Percentiles rank a stretch among this genome's conserved stretches.
These are phyloP conservation scores for Lemur catta DNA, from an alignment of 2,797 vertebrate species.

Conservation along the genomic window DNA sequence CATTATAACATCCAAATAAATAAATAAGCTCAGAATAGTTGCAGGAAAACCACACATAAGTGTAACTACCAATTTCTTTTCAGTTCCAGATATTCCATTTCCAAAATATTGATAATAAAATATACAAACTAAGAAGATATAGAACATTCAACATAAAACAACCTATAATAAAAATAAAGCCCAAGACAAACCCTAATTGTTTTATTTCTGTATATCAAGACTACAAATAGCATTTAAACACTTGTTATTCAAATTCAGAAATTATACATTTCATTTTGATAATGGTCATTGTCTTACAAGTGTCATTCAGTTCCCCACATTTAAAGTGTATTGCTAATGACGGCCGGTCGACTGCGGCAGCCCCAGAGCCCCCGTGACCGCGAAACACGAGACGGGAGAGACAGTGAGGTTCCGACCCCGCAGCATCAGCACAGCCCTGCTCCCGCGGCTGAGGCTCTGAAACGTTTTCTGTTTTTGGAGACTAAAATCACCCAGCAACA, in stretches of 20 bases:
- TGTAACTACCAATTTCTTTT: slow-evolving; percentile 46
- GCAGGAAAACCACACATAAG: slow-evolving; percentile 49
- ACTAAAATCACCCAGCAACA: slow-evolving; percentile 28
- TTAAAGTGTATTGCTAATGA: slow-evolving; percentile 85
- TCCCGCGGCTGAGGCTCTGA: neutral
- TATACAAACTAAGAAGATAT: slow-evolving; percentile 66
- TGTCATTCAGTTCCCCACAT: slow-evolving; percentile 75
- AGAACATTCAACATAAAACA: slow-evolving; percentile 74
- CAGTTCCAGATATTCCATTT: slow-evolving; percentile 67
- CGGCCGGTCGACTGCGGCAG: slow-evolving; percentile 74
- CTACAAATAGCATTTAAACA: slow-evolving; percentile 86
- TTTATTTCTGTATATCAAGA: slow-evolving; percentile 86
- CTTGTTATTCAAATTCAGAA: slow-evolving; percentile 86
- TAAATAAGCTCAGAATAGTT: slow-evolving; percentile 69
- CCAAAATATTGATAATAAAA: slow-evolving; percentile 76
- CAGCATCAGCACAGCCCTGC: slow-evolving; percentile 55
- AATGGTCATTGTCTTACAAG: slow-evolving; percentile 85
- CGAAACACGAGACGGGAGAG: slow-evolving; percentile 75
- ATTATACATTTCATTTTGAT: slow-evolving; percentile 86
- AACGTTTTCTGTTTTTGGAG: neutral
- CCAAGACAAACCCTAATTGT: slow-evolving; percentile 75
- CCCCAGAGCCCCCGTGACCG: slow-evolving; percentile 75
- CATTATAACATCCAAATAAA: slow-evolving; percentile 76
- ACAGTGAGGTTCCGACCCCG: slow-evolving; percentile 58
- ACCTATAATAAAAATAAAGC: slow-evolving; percentile 82